Conservation (phyloP, 2,888 invertebrate genomes). For the Cephus pulcher region DNA sequence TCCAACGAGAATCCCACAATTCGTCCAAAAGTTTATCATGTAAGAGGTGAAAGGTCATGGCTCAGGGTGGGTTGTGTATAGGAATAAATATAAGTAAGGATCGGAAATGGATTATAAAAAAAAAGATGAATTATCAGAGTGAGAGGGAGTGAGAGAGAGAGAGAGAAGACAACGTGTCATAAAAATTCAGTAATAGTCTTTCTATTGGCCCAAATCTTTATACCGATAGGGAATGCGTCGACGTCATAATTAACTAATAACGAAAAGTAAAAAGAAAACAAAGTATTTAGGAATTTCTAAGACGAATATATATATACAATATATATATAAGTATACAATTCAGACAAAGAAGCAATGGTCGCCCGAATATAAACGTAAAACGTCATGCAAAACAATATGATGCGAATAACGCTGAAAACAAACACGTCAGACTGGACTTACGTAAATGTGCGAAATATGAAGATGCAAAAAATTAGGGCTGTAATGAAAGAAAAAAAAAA, state of each 20-base stretch:
- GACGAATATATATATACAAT: not conserved
- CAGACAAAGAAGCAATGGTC: not conserved
- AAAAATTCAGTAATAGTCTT: conserved; percentile 2
- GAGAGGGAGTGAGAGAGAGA: not conserved
- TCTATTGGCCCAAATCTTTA: conserved; percentile 14
- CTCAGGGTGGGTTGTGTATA: not conserved
- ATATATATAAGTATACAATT: not conserved
- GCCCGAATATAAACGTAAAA: not conserved
- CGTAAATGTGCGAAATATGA: not conserved
- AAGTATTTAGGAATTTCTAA: conserved; percentile 3
- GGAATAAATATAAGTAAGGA: not conserved
- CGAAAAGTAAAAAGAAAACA: conserved; percentile 1
- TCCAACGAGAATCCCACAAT: not conserved
- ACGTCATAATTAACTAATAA: conserved; percentile 2
- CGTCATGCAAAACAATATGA: not conserved
- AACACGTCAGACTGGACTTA: not conserved
- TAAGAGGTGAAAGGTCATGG: conserved; percentile 1
- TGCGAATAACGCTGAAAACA: not conserved
- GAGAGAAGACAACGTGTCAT: not conserved
- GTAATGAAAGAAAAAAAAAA: not conserved
- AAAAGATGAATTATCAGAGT: not conserved
- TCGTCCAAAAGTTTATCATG: conserved; percentile 1
- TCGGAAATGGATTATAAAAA: not conserved
- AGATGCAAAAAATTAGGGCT: not conserved
- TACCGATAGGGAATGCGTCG: conserved; percentile 5